Percentiles rank a stretch among this genome's conserved stretches.
Conservation (phyloP, 1,140 invertebrate species). For the Drosophila athabasca region DNA sequence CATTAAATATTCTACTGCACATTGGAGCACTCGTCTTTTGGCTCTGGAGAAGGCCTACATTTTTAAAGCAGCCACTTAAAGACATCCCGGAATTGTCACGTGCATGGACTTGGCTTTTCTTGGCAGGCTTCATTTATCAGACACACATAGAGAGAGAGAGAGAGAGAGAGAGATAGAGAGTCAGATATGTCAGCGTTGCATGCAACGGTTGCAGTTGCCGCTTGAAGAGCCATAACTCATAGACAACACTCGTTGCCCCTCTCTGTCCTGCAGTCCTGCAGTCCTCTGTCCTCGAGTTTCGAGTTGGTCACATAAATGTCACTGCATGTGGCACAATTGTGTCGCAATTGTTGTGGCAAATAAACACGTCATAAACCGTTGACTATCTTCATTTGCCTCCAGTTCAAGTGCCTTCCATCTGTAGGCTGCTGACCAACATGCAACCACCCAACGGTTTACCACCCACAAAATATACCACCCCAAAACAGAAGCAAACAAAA, state of each 20-base stretch:
- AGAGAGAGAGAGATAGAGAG: not conserved
- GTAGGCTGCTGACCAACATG: conserved; percentile 21
- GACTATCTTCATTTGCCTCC: conserved; percentile 21
- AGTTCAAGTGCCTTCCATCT: conserved; percentile 6
- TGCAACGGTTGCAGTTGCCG: conserved; percentile 33
- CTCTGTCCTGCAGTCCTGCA: no score
- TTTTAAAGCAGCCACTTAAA: conserved; percentile 24
- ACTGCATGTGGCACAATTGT: conserved; percentile 73
- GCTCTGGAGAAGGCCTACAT: conserved; percentile 10
- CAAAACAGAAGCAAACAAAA: not conserved
- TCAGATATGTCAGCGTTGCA: conserved; percentile 60
- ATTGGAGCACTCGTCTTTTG: no score
- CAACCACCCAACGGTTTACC: not conserved
- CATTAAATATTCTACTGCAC: no score
- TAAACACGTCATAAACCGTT: conserved; percentile 59
- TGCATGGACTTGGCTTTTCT: conserved; percentile 40
- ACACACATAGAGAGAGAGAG: conserved; percentile 3
- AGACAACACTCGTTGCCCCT: conserved; percentile 48
- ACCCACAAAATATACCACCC: not conserved
- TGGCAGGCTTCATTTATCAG: conserved; percentile 65
- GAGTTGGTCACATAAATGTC: conserved; percentile 72
- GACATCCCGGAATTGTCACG: conserved; percentile 26
- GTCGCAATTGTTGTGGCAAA: conserved; percentile 60
- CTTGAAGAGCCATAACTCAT: conserved; percentile 69
- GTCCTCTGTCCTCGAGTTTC: conserved; percentile 2